Evolutionary conservation across 2,888 invertebrate genomes (phyloP).

Genomic region (Phortica okadai): DNA sequence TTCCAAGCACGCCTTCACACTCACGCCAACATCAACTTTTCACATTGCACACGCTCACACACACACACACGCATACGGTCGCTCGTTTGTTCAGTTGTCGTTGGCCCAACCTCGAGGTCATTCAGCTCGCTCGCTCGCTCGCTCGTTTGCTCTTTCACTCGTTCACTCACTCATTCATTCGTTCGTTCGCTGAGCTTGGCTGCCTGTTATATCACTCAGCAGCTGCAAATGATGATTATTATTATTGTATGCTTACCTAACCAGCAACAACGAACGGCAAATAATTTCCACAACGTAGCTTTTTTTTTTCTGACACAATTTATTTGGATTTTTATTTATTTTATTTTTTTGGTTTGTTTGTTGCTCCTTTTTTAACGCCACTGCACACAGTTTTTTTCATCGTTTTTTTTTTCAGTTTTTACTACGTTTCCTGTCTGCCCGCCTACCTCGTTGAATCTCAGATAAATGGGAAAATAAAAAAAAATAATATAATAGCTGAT

Average conservation of each 20-base stretch:
- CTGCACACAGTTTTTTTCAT: background rate
- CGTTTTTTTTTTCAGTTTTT: background rate
- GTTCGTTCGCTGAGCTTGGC: constrained; percentile 1
- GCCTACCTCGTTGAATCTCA: too few relatives aligned
- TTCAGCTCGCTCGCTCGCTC: background rate
- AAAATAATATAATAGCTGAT: background rate
- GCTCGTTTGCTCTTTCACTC: background rate
- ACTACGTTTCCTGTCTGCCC: too few relatives aligned
- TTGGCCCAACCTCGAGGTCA: background rate
- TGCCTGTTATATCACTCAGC: constrained; percentile 14
- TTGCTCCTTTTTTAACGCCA: background rate
- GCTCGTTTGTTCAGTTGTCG: too few relatives aligned
- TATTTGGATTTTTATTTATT: constrained; percentile 7
- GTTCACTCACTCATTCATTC: background rate
- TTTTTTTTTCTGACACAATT: constrained; percentile 4
- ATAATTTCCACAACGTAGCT: background rate
- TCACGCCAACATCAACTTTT: too few relatives aligned
- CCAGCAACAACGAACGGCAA: background rate
- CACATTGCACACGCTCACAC: too few relatives aligned
- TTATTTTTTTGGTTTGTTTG: background rate
- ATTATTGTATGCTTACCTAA: constrained; percentile 12
- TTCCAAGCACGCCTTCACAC: too few relatives aligned
- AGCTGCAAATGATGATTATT: constrained; percentile 19
- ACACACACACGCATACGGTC: too few relatives aligned
- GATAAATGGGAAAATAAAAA: background rate